Conservation (phyloP, 1,140 invertebrate genomes). For the Babylonia areolata region DNA sequence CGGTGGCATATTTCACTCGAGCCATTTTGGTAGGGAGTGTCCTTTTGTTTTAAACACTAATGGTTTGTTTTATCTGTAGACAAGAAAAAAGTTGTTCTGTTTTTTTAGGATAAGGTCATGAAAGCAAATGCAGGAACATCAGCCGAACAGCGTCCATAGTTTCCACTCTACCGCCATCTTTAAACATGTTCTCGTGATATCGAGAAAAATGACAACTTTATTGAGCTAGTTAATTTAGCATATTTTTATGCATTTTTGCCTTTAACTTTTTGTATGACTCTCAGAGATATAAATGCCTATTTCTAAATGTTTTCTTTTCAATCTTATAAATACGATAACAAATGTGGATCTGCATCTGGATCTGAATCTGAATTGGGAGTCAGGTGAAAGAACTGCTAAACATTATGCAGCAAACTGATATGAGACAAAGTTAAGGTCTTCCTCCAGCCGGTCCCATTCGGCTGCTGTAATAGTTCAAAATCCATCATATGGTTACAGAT, state of each 20-base stretch:
- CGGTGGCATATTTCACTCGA: conserved; percentile 85
- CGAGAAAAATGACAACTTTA: conserved; percentile 8
- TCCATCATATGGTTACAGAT: too few species aligned
- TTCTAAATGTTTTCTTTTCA: neutral
- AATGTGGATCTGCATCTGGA: neutral
- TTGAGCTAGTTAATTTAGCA: too few species aligned
- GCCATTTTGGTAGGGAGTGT: conserved; percentile 46
- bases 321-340: neutral
- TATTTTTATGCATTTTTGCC: neutral
- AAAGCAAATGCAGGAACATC: neutral
- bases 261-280: neutral
- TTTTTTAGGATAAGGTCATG: too few species aligned
- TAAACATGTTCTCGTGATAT: neutral
- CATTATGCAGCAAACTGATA: too few species aligned
- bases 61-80: neutral
- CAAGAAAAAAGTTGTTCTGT: too few species aligned
- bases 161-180: conserved; percentile 6
- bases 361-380: too few species aligned
- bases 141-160: conserved; percentile 34
- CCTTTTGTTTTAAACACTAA: neutral
- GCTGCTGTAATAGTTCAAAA: too few species aligned
- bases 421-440: too few species aligned
- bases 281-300: too few species aligned
- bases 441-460: too few species aligned
- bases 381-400: too few species aligned